Percentiles rank a stretch among this genome's conserved stretches.
phyloP scores from a whole-genome alignment of 1,140 invertebrate species.

The Scaptomyza hsui region DNA sequence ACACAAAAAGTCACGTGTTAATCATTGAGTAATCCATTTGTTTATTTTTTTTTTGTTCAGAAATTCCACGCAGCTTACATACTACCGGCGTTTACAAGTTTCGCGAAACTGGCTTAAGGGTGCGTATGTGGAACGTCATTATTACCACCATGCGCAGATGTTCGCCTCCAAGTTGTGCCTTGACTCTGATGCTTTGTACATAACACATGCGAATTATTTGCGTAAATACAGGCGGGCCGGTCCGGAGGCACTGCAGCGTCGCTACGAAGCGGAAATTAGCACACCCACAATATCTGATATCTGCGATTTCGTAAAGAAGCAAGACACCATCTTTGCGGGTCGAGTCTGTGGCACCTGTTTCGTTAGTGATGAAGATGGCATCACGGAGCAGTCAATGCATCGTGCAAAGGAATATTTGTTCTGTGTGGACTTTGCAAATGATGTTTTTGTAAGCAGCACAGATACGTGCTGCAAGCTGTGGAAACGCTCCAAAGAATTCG shows the following conservation, averaged over 20 bases:
- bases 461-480: constrained; percentile 67
- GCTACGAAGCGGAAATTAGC: constrained; percentile 58
- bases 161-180: constrained; percentile 73
- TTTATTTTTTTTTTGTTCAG: constrained; percentile 24
- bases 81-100: constrained; percentile 60
- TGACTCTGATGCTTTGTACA: constrained; percentile 59
- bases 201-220: constrained; percentile 67
- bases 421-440: constrained; percentile 68
- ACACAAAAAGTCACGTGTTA: no score
- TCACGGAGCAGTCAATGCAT: constrained; percentile 68
- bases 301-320: constrained; percentile 69
- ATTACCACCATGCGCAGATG: constrained; percentile 74
- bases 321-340: constrained; percentile 72
- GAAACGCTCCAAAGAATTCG: constrained; percentile 69
- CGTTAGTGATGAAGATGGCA: constrained; percentile 48
- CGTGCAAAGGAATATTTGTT: constrained; percentile 62
- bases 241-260: constrained; percentile 52
- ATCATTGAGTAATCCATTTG: no score
- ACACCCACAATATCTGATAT: constrained; percentile 62
- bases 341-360: constrained; percentile 61
- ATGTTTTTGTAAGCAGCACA: constrained; percentile 68
- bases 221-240: constrained; percentile 61
- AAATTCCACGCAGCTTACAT: constrained; percentile 51
- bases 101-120: constrained; percentile 70
- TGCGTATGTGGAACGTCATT: constrained; percentile 59